Conservation (phyloP, 2,113 vertebrate species). For the Polypterus bichir region DNA sequence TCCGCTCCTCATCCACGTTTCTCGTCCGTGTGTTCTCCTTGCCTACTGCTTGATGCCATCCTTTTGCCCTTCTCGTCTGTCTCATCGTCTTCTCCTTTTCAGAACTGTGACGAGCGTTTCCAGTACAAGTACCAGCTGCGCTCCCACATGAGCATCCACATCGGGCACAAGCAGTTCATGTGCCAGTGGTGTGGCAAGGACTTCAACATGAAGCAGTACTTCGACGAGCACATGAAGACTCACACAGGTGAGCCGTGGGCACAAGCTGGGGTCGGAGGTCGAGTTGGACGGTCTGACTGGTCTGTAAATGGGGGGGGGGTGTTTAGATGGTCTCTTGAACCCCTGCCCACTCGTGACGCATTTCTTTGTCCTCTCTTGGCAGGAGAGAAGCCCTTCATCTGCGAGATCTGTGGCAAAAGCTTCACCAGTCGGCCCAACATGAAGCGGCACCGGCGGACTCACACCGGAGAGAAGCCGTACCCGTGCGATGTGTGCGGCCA, state of each 20-base stretch:
- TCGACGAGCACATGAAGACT: slow-evolving; percentile 95
- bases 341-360: neutral
- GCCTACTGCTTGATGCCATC: neutral
- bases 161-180: slow-evolving; percentile 97
- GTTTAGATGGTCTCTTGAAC: neutral
- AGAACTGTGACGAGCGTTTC: slow-evolving; percentile 87
- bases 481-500: slow-evolving; percentile 91
- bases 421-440: slow-evolving; percentile 98
- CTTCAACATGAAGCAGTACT: slow-evolving; percentile 99
- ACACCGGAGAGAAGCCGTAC: slow-evolving; percentile 95
- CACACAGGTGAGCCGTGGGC: slow-evolving; percentile 75
- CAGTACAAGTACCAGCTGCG: slow-evolving; percentile 97
- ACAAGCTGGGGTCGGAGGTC: neutral
- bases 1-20: too few species aligned
- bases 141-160: slow-evolving; percentile 96
- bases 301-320: neutral
- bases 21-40: too few species aligned
- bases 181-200: slow-evolving; percentile 98
- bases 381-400: slow-evolving; percentile 98
- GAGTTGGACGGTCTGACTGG: neutral
- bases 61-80: neutral
- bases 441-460: slow-evolving; percentile 89
- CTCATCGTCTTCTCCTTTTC: slow-evolving; percentile 16
- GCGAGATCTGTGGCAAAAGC: slow-evolving; percentile 96
- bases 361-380: slow-evolving; percentile 6